Evolutionary conservation across 2,113 vertebrate genomes (phyloP), one percentile per base, ranked within the genome.

Genomic region (Chrysochloris asiatica): DNA sequence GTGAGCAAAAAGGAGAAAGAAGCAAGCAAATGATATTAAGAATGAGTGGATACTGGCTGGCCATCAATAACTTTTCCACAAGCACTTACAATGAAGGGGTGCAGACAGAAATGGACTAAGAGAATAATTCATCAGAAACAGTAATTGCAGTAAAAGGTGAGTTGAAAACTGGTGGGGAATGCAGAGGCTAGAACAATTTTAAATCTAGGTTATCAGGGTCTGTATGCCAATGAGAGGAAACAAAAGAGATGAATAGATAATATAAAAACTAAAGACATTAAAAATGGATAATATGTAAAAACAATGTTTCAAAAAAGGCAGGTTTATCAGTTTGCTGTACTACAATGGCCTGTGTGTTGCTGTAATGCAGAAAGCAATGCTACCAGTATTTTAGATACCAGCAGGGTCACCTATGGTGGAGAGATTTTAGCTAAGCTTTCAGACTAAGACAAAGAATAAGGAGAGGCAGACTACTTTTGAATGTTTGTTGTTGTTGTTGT

Each of bases 41-140:
- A 30, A 86, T 5, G 16, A 47, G 24, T 48, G 7, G 41, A 38
- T 43, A 45, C 0, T 41, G 47, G 67, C 36, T 69, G 36, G 67
- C 9, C 41, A 69, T 0, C 13, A 12, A 12, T 1, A 38, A 83
- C 33, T 65, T 83, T n/a, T 10, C n/a, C 22, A 61, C 65, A 86
- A 69, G 72, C 33, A 9, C 48, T 80, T 76, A 67, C 43, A 72
- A 63, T 24, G 11, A 6, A 47, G 33, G 16, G n/a, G 30, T 12
- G 5, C 21, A 48, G 41, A 95, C 41, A 90, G 65, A 90, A 52
- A 83, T 16, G 17, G 16, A 43, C 67, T 38, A 13, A 85, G 6
- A 83, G 28, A 41, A 82, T 80, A 10, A 92, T 78, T 88, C 61
- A 82, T 52, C 38, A 77, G 43, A 92, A 78, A 71, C 6, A 28